phyloP scores from a whole-genome alignment of 2,797 vertebrate species.

The Malurus splendens region DNA sequence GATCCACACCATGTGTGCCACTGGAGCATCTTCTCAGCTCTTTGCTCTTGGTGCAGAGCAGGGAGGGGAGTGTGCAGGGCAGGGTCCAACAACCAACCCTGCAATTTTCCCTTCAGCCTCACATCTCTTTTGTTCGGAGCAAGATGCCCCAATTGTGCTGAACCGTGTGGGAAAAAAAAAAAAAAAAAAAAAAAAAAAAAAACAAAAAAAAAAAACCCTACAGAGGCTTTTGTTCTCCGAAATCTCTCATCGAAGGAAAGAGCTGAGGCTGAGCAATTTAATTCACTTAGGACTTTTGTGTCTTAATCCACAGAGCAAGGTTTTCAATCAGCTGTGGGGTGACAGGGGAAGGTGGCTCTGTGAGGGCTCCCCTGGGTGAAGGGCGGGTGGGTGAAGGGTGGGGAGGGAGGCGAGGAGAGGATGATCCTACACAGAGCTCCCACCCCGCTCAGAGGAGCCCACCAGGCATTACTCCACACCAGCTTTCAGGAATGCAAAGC shows the following conservation, averaged over 20 bases:
- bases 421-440: not conserved
- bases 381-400: not conserved
- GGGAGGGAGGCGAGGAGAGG: not conserved
- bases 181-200: not conserved
- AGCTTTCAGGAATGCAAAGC: not conserved
- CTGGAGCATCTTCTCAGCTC: not conserved
- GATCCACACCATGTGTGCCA: not conserved
- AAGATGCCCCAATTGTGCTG: not conserved
- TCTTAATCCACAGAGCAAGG: not conserved
- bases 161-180: not conserved
- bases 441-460: not conserved
- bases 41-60: not conserved
- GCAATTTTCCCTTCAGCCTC: not conserved
- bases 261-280: constrained; percentile 9
- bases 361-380: accelerated
- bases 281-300: not conserved
- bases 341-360: not conserved
- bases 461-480: not conserved
- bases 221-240: not conserved
- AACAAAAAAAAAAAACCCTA: not conserved
- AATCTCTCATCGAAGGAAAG: not conserved
- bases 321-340: not conserved
- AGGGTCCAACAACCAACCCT: not conserved
- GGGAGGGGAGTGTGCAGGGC: not conserved
- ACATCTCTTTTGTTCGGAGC: not conserved